These are phyloP conservation scores for Epizoanthus scotinus DNA, from an alignment of 92 coral and sea anemone genomes.

Conservation along the genomic window DNA sequence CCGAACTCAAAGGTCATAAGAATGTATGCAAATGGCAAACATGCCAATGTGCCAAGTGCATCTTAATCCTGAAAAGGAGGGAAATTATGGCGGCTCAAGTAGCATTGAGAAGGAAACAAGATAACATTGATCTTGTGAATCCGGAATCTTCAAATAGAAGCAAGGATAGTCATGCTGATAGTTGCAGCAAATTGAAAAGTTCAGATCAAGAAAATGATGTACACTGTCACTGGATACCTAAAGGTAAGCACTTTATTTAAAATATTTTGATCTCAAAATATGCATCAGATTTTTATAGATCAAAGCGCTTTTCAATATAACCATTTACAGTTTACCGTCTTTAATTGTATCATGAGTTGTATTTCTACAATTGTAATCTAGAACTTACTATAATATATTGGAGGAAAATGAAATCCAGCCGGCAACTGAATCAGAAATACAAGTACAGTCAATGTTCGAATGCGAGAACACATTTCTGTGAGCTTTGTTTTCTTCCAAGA, in stretches of 20 bases:
- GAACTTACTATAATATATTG: too few species aligned
- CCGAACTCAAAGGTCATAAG: slow-evolving; percentile 64
- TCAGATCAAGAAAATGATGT: neutral
- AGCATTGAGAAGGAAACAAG: slow-evolving; percentile 57
- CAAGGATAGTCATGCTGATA: neutral
- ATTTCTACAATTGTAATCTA: too few species aligned
- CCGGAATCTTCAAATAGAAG: slow-evolving; percentile 1
- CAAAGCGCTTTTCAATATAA: too few species aligned
- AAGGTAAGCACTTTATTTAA: neutral
- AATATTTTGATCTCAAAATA: too few species aligned
- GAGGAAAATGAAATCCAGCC: too few species aligned
- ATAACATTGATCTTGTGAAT: slow-evolving; percentile 27
- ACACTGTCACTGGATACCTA: neutral
- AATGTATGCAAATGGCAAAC: slow-evolving; percentile 60
- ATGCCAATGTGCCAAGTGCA: slow-evolving; percentile 65
- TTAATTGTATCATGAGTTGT: too few species aligned
- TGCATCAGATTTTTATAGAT: too few species aligned
- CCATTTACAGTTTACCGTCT: too few species aligned
- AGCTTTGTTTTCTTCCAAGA: too few species aligned
- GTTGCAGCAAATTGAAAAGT: neutral
- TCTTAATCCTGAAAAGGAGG: slow-evolving; percentile 61
- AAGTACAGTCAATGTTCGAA: too few species aligned
- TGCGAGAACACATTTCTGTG: too few species aligned
- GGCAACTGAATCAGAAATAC: too few species aligned
- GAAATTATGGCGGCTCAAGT: slow-evolving; percentile 75